Evolutionary conservation across 2,888 invertebrate species (phyloP), one percentile per base, ranked within the genome.

Genomic region (Phortica okadai): DNA sequence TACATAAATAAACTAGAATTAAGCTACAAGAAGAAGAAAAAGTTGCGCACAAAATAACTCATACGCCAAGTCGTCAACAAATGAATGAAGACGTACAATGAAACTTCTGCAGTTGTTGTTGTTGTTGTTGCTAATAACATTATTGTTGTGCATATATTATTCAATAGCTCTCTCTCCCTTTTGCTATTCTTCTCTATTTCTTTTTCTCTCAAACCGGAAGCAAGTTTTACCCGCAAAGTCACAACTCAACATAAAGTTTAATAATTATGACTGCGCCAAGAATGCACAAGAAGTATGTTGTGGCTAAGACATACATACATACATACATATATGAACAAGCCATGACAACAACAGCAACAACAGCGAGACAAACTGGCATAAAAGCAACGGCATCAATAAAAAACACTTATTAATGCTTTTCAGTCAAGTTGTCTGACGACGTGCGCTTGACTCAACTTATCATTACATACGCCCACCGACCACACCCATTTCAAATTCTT

Each of bases 261-360:
- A 45, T 69, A 69, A 69, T 69, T 69, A 69, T 69, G 69, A 50
- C 50, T 69, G 69, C 69, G 69, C 62, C 41, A 66, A 66, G 33
- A 33, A 41, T 14, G 41, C 16, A 66, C 42, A n/a, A 42, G 42
- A 33, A 42, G 66, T 6, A 66, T 42, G 42, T 11, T 42, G 42
- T 11, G 42, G 3, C 41, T 11, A 42, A 66, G 1, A 42, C 14
- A 42, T 41, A 66, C 16, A 21, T 21, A 14, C 21, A 59, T 25
- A 59, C 21, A 21, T 8, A 59, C 6, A 2, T 59, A 14, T 56
- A 59, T 16, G 59, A 16, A 59, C 59, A 59, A 16, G 21, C 59
- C 25, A 21, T 59, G 59, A 10, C 59, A 59, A 59, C 25, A 25
- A 21, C 59, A 59, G 21, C 59, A 5, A 59, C 16, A 25, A 59